Base-by-base conservation (phyloP, 2,113 vertebrate species). In the Pterophyllum scalare region DNA sequence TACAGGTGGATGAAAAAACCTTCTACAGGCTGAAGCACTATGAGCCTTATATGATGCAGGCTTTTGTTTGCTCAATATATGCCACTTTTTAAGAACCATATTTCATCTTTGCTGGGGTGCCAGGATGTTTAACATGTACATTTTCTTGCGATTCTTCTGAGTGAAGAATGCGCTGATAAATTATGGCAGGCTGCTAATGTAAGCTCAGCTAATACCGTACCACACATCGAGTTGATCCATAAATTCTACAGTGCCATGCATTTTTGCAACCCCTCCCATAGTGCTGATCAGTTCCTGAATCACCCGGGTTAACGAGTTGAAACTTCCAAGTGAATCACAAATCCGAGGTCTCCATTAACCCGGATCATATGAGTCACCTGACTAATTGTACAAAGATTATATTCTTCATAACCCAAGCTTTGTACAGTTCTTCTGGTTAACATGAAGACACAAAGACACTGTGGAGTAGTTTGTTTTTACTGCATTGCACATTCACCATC, bases 101-200 rank as follows among this genome's bases (percentile, higher is more conserved):
- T 72, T 57, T 54, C 52, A 57, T 40, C 31, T 57, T 79, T 2
- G n/a, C 5, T 56, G 49, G 17, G 46, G 20, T 38, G 60, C 46
- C 15, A 79, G n/a, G 46, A 62, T 7, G 26, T 22, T 24, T 20
- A 61, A 75, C 31, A 17, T 59, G 65, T n/a, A 62, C 13, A 72
- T 54, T 67, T 35, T 17, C 56, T 6, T 38, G 13, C 12, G 22
- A 28, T 28, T 72, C 26, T n/a, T 5, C 43, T 38, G 40, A 28
- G 46, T 24, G 75, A 58, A 56, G 26, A 84, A 61, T 72, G 20
- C 38, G 61, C 75, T 62, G 52, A 52, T 72, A 31, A 31, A 72
- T 72, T 72, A 52, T 2, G 2, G 26, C 28, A 52, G 26, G 46
- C 1, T 43, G 52, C 65, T 72, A 52, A 72, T 31, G 24, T 72